phyloP scores from a whole-genome alignment of 2,888 invertebrate species.

The Xanthia togata region DNA sequence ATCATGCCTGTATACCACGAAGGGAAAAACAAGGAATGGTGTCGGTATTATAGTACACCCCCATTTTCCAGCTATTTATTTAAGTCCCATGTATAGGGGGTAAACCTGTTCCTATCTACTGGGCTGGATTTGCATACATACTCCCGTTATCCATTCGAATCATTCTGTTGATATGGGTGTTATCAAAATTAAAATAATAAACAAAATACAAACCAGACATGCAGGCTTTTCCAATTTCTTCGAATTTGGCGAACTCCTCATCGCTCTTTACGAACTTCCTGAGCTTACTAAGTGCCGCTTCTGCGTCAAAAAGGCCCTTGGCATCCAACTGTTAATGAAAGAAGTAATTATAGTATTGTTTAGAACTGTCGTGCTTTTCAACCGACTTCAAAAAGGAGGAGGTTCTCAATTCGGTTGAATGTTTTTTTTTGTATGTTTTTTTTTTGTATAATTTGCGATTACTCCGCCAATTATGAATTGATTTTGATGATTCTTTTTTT shows the following conservation, averaged over 20 bases:
- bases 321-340: conserved; percentile 56
- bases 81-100: neutral
- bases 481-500: too few relatives aligned
- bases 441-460: too few relatives aligned
- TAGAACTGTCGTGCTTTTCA: neutral
- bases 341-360: neutral
- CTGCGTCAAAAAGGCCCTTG: conserved; percentile 57
- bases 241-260: conserved; percentile 54
- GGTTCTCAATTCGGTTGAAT: too few relatives aligned
- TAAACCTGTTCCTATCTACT: neutral
- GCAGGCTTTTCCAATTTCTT: conserved; percentile 53
- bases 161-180: neutral
- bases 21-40: neutral
- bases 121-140: neutral
- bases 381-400: too few relatives aligned
- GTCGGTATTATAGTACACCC: neutral
- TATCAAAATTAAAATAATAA: conserved; percentile 13
- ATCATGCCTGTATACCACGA: too few relatives aligned
- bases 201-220: conserved; percentile 57
- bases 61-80: neutral
- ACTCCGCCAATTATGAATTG: too few relatives aligned
- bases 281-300: conserved; percentile 40
- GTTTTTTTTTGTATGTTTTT: too few relatives aligned
- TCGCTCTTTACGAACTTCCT: conserved; percentile 49
- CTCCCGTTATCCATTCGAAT: neutral